Percentiles rank a stretch among this genome's conserved stretches.
These are phyloP conservation scores for Litocranius walleri DNA, from an alignment of 2,113 vertebrate species.

Conservation along the genomic window DNA sequence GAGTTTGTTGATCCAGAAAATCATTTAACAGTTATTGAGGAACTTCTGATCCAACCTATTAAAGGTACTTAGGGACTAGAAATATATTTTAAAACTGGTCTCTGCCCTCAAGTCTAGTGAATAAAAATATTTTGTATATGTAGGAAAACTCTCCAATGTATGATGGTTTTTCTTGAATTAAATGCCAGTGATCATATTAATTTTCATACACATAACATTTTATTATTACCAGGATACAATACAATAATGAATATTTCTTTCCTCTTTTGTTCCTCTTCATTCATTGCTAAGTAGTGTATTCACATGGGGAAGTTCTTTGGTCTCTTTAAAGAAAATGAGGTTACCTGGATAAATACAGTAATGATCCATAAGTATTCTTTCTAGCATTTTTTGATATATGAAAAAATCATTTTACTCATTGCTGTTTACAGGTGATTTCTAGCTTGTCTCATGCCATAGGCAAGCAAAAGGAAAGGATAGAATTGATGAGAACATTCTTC, in stretches of 20 bases:
- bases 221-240: neutral
- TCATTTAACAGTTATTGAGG: neutral
- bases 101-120: neutral
- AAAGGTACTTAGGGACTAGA: neutral
- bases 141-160: neutral
- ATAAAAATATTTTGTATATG: neutral
- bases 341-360: neutral
- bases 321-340: neutral
- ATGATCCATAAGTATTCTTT: neutral
- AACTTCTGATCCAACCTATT: neutral
- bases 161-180: neutral
- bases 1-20: neutral
- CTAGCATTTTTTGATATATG: neutral
- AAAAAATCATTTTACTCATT: neutral
- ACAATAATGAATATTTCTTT: neutral
- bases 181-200: neutral
- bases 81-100: neutral
- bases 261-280: neutral
- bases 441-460: constrained; percentile 89
- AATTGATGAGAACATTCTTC: constrained; percentile 90
- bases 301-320: neutral
- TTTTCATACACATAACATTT: neutral
- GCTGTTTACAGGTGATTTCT: constrained; percentile 86
- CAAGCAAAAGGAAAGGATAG: constrained; percentile 89
- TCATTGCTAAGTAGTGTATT: neutral